Base-by-base conservation (phyloP, 53 echinoderm and acorn worm species). In the Glandiceps talaboti region DNA sequence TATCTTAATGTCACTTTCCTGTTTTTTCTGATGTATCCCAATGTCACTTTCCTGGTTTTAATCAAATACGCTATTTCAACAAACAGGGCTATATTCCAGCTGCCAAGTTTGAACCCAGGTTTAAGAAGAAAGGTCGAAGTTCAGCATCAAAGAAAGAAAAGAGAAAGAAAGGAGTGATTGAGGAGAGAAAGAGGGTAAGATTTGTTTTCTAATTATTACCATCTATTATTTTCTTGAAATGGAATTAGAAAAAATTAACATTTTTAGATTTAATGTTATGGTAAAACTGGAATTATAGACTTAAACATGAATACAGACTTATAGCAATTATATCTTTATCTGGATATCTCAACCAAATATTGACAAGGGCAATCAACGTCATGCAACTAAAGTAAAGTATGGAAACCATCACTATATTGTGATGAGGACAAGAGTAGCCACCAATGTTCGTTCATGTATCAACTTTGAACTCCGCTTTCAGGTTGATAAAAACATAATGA, bases 61-160 rank as follows among this genome's bases (percentile, higher is more conserved):
- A n/a, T n/a, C n/a, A n/a, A n/a, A n/a, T n/a, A n/a, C n/a, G n/a
- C n/a, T n/a, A n/a, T n/a, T n/a, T n/a, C n/a, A n/a, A 1, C 73
- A 27, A 30, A 0, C 33, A 91, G 94, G 94, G 94, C 0, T 26
- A 82, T 30, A 76, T 80, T 28, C 82, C 86, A 73, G 82, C 83
- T 26, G 73, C 79, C 26, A 84, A 84, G 76, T 92, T 91, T 87
- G 87, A 90, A 64, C 94, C 94, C 27, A 83, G 88, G 29, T 88
- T 84, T 73, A 89, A 81, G 81, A 86, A 90, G 88, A 94, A 92
- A 79, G 94, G 94, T 28, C 84, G 87, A 32, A 94, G 94, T 85
- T 87, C 89, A 45, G 83, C 90, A 6, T 83, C 84, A 30, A 94
- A 82, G 30, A 83, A 75, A 76, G 91, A 94, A 31, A 79, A 85